A percentile compares a stretch with the other conserved stretches of the same genome.
Evolutionary conservation across 2,797 vertebrate species (phyloP).

Genomic region (Mastacembelus armatus): DNA sequence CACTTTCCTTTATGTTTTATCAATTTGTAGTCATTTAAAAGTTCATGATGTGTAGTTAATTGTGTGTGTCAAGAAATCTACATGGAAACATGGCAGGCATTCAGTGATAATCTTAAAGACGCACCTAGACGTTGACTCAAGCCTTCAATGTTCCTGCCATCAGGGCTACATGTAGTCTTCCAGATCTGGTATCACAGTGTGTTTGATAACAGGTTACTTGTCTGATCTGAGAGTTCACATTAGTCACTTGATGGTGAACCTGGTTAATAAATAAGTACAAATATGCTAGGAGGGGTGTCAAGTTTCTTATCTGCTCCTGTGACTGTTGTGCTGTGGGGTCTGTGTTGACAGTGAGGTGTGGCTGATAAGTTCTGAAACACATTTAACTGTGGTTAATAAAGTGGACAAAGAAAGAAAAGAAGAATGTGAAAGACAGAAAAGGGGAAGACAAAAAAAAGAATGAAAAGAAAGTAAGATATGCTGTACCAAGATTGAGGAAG

Average conservation of each 20-base stretch:
- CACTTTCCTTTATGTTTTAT: neutral
- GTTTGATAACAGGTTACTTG: conserved; percentile 33
- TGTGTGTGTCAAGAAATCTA: conserved; percentile 7
- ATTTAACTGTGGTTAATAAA: conserved; percentile 7
- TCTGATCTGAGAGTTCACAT: conserved; percentile 11
- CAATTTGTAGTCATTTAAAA: too few relatives aligned
- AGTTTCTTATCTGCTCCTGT: conserved; percentile 34
- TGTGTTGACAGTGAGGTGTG: conserved; percentile 48
- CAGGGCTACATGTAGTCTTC: neutral
- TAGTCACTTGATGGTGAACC: conserved; percentile 19
- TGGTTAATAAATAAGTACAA: conserved; percentile 62
- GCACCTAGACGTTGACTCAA: neutral
- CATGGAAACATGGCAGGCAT: conserved; percentile 2
- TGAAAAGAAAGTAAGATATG: neutral
- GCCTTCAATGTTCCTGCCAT: neutral
- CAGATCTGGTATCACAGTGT: neutral
- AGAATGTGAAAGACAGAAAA: neutral
- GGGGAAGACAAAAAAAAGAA: neutral
- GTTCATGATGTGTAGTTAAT: conserved; percentile 26
- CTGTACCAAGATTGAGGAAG: conserved; percentile 8
- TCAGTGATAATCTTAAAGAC: neutral
- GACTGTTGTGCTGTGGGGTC: conserved; percentile 32
- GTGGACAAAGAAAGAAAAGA: neutral
- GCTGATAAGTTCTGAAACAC: conserved; percentile 12
- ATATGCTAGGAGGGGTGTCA: conserved; percentile 9